Evolutionary conservation across 2,888 invertebrate genomes (phyloP).

Genomic region (Anthophora plumipes): DNA sequence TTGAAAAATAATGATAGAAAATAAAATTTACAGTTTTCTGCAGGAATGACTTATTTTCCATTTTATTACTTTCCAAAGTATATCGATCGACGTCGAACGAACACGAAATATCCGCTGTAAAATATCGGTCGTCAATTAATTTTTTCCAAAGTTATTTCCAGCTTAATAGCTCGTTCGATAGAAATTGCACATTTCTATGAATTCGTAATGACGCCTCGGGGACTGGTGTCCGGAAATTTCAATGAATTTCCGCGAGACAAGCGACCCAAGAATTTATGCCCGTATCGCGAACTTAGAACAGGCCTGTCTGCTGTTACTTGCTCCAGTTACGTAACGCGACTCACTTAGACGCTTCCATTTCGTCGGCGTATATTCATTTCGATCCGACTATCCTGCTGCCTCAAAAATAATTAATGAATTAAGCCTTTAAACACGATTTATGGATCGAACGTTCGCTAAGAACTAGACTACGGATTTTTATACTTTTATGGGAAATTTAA

Average conservation of each 20-base stretch:
- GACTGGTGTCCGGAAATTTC: constrained; percentile 10
- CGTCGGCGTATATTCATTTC: constrained; percentile 20
- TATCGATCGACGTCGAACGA: not conserved
- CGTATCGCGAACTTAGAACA: constrained; percentile 21
- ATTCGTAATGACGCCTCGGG: not conserved
- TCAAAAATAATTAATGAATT: constrained; percentile 59
- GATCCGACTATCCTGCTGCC: constrained; percentile 24
- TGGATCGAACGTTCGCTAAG: constrained; percentile 41
- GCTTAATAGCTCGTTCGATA: not conserved
- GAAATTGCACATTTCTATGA: constrained; percentile 7
- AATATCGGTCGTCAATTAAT: not conserved
- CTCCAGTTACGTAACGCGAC: constrained; percentile 36
- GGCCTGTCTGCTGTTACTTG: constrained; percentile 16
- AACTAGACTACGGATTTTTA: too few relatives aligned
- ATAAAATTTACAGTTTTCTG: too few relatives aligned
- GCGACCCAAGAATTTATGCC: constrained; percentile 26
- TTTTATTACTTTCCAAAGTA: not conserved
- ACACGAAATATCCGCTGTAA: not conserved
- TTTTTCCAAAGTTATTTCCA: not conserved
- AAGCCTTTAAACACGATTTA: constrained; percentile 48
- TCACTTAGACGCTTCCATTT: constrained; percentile 36
- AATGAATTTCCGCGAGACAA: constrained; percentile 23
- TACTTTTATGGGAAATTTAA: too few relatives aligned
- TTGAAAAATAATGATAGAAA: too few relatives aligned
- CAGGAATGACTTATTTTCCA: too few relatives aligned